Conservation (phyloP, 2,113 vertebrate genomes). For the Tetraodon nigroviridis region DNA sequence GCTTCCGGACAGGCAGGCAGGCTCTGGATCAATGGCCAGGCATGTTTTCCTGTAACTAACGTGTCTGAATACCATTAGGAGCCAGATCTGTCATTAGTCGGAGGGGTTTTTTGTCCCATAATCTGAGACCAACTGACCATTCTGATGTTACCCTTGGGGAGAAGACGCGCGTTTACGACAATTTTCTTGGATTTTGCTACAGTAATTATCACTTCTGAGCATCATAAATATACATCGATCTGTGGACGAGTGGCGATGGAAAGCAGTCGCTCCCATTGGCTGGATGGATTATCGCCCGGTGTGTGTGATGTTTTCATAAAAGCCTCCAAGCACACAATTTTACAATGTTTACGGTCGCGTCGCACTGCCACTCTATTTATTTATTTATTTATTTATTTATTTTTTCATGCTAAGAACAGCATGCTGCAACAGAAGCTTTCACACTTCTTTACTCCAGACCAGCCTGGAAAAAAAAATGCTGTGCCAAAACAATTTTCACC, state of each 20-base stretch:
- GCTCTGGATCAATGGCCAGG: constrained; percentile 60
- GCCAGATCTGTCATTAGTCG: constrained; percentile 45
- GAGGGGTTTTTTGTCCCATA: constrained; percentile 37
- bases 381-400: not conserved
- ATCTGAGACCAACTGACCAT: constrained; percentile 21
- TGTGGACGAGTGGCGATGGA: not conserved
- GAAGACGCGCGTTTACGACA: not conserved
- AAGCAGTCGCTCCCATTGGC: not conserved
- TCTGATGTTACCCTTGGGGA: no score
- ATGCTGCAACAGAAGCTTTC: constrained; percentile 16
- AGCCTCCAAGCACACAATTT: not conserved
- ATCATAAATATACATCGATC: not conserved
- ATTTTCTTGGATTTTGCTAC: not conserved
- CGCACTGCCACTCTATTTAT: constrained; percentile 1
- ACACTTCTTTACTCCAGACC: constrained; percentile 8
- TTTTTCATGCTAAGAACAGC: not conserved
- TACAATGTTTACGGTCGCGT: not conserved
- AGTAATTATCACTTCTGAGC: not conserved
- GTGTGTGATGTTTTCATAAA: not conserved
- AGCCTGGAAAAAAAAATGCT: constrained; percentile 3
- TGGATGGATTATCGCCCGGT: not conserved
- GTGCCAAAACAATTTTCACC: constrained; percentile 24
- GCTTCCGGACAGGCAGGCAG: constrained; percentile 40
- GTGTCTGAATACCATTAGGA: constrained; percentile 53
- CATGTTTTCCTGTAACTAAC: constrained; percentile 69